Base-by-base conservation (phyloP, 2,113 vertebrate species). In the Eurypyga helias region DNA sequence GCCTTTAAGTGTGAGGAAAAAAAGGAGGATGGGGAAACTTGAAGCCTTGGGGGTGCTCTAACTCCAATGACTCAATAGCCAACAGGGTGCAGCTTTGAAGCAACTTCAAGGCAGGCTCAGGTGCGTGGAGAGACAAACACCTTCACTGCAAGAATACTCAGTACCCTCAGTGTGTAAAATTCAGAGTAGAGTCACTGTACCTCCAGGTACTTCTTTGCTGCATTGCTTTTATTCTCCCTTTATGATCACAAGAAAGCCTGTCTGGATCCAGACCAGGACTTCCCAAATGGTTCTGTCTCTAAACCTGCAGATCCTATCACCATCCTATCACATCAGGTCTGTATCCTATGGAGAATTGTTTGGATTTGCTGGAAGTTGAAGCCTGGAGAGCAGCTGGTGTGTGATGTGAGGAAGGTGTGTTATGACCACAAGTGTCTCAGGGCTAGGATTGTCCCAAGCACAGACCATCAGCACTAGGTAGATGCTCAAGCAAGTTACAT, bases 1-100 rank as follows among this genome's bases (percentile, higher is more conserved):
- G 13, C 14, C 13, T 49, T 38, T n/a, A 38, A 28, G 4, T 6
- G 10, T 26, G 11, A 26, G 8, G 11, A 0, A 3, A 24, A 31
- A 88, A 64, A 31, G 10, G 46, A 82, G 1, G 2, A 1, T 55
- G 48, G 54, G 33, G 49, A 82, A 64, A 83, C 18, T 4, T 62
- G 62, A 51, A 52, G 25, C 23, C 17, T 29, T 90, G 71, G 52
- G 21, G 43, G 25, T 41, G 20, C n/a, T 87, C 38, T 5, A 43
- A 23, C n/a, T 65, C 57, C 16, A 17, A 7, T 2, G 15, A 28
- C n/a, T 54, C 60, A 28, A 15, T 8, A 83, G 33, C 17, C 60
- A 38, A 19, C 19, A 73, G 57, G 36, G 36, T 41, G 31, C 54
- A 89, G 46, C 58, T 86, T 67, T 84, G 54, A 73, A 60, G 8